Base-by-base conservation (phyloP, 1,140 invertebrate species). In the Drosophila paulistorum region DNA sequence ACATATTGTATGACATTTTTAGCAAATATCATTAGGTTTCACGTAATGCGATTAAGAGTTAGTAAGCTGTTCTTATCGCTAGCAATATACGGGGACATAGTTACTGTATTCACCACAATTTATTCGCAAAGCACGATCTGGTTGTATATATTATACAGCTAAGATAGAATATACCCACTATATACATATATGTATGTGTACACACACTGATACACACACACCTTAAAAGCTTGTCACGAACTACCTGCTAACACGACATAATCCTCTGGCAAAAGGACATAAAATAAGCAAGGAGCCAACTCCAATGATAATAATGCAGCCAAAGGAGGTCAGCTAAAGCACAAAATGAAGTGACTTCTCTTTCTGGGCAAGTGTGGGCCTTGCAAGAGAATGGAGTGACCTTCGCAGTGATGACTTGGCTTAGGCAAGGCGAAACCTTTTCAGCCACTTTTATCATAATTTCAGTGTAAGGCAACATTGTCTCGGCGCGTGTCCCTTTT, bases 301-400 rank as follows among this genome's bases (percentile, higher is more conserved):
- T 82, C 72, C 79, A 83, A 77, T 86, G 79, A 86, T 86, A 89
- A 86, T 83, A 87, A 87, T 82, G 76, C 71, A 73, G 66, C 68
- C 68, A 33, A 87, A 86, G 72, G 76, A 82, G 79, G 69, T 87
- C 82, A 80, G 75, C 45, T 23, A 51, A 51, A 20, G 45, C 57
- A 67, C 68, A 51, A 80, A 89, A 83, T 87, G 70, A 80, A 89
- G 83, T 89, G 79, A 86, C 69, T 73, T 23, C 17, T 11, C 17
- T 23, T 7, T 4, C 17, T 20, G 45, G 45, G 17, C 45, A 51
- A 51, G 45, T 48, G 45, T 48, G 45, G 14, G 45, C 45, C 45
- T 51, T 23, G 45, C 20, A 10, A 41, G 62, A 66, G 63, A 68
- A 77, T 23, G 61, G 33, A 61, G 66, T 77, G 74, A 77, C 80